Base-by-base conservation (phyloP, 2,113 vertebrate genomes). In the Vulpes vulpes region DNA sequence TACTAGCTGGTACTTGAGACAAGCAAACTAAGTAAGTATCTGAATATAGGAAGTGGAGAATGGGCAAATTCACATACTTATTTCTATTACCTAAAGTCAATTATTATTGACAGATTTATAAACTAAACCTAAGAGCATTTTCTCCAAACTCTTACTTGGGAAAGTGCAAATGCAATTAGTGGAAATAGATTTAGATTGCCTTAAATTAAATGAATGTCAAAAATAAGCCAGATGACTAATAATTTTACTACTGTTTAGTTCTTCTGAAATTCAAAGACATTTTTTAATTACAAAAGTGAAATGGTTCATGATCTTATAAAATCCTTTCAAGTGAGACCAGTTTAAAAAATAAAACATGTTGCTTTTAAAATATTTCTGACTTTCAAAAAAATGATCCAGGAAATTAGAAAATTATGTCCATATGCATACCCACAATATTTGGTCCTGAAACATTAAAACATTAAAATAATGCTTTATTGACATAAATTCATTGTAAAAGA, bases 221-320 rank as follows among this genome's bases (percentile, higher is more conserved):
- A 93, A 95, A 69, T 92, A 95, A 95, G n/a, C 27, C 27, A 89
- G 43, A 86, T 82, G 86, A 81, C 14, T 91, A 81, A 96, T 86
- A 89, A 92, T 73, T 83, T 84, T 83, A 86, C 86, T 94, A 80
- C 35, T 59, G 27, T n/a, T 95, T 90, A 71, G 69, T 69, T 95
- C 60, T 94, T 91, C 92, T 78, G 62, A 96, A 98, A 96, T n/a
- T 83, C 51, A 91, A 96, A 94, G 64, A 17, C 60, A 74, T 86
- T 94, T 97, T 97, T 97, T 93, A 94, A 97, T 95, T 93, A 89
- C 25, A 25, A 74, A 95, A 95, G 11, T 97, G 82, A 97, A 93
- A 74, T 69, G 27, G 14, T 55, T 5, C 25, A 17, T 92, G 85
- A 93, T 32, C 55, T 62, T 74, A 78, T 9, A 96, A 73, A 96